These are phyloP conservation scores for Phengaris arion DNA, from an alignment of 2,888 invertebrate species.

Conservation along the genomic window DNA sequence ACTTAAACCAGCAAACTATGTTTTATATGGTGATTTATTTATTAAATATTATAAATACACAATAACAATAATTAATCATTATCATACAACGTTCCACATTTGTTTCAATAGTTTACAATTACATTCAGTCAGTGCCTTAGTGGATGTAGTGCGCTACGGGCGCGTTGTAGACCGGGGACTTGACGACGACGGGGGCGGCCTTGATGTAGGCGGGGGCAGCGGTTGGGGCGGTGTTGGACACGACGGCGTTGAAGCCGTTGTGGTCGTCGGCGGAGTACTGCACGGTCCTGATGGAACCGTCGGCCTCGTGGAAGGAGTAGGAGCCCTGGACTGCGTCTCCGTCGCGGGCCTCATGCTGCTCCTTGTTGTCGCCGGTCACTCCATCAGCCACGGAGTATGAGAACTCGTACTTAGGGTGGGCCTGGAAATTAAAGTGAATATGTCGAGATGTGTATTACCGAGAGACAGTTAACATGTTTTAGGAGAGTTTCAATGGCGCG, in stretches of 20 bases:
- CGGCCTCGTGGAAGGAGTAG: slow-evolving; percentile 72
- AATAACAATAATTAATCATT: background rate
- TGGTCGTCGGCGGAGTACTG: slow-evolving; percentile 75
- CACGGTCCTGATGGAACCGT: slow-evolving; percentile 72
- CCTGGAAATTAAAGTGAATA: slow-evolving; percentile 39
- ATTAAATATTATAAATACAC: background rate
- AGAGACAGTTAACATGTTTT: background rate
- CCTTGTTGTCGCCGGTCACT: slow-evolving; percentile 75
- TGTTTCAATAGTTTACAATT: background rate
- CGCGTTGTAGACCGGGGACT: slow-evolving; percentile 34
- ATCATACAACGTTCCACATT: background rate
- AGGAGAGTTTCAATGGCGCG: background rate
- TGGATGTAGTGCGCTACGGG: slow-evolving; percentile 22
- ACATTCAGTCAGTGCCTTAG: background rate
- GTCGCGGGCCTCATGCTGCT: slow-evolving; percentile 70
- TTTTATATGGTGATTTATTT: background rate
- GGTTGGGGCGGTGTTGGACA: slow-evolving; percentile 59
- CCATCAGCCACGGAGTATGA: slow-evolving; percentile 74
- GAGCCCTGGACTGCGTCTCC: slow-evolving; percentile 74
- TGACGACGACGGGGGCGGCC: slow-evolving; percentile 34
- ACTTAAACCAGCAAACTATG: background rate
- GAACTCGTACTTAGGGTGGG: slow-evolving; percentile 65
- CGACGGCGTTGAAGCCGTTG: slow-evolving; percentile 65
- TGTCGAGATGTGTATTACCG: background rate
- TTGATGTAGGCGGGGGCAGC: slow-evolving; percentile 51